Base-by-base conservation (phyloP, 2,113 vertebrate genomes). In the Lamprotornis superbus region DNA sequence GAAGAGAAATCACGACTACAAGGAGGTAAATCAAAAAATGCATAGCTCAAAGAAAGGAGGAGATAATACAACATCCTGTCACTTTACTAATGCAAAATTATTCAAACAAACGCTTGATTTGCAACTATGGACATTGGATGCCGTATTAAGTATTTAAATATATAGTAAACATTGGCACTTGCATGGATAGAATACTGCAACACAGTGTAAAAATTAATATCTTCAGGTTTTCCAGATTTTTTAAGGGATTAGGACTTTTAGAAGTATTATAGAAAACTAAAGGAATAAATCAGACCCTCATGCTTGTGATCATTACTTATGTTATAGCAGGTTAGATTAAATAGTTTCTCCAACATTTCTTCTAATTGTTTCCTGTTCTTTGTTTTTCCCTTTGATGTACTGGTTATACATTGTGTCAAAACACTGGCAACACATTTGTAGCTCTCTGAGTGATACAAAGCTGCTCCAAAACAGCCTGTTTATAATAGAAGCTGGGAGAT, bases 1-100 rank as follows among this genome's bases (percentile, higher is more conserved):
- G 97, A 97, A 96, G 98, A 99, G 91, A 99, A 99, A 97, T 98
- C 98, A 73, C 96, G 98, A 94, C 97, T 99, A 57, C 98, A 98
- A 31, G 99, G 99, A 95, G 99, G 98, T 99, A 96, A 98, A 97
- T 92, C 1, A 90, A n/a, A 30, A 73, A 85, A 53, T 5, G 6
- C 42, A 19, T 9, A 37, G 7, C 23, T 53, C 23, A 42, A 80
- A 59, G 31, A 63, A 81, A 77, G 47, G 11, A 71, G 37, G 28
- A 55, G 20, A 25, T 20, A 60, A 64, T 47, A 23, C 30, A 68
- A 68, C 15, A 46, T 13, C 28, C 47, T 52, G 13, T 33, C 17
- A 82, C 16, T 35, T 61, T 49, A 67, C 5, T 47, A 25, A 44
- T 22, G 42, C 9, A 88, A 90, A 83, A 69, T 27, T 37, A 46